Evolutionary conservation across 1,140 invertebrate species (phyloP), one percentile per base, ranked within the genome.

Genomic region (Pachypeltis micranthus): DNA sequence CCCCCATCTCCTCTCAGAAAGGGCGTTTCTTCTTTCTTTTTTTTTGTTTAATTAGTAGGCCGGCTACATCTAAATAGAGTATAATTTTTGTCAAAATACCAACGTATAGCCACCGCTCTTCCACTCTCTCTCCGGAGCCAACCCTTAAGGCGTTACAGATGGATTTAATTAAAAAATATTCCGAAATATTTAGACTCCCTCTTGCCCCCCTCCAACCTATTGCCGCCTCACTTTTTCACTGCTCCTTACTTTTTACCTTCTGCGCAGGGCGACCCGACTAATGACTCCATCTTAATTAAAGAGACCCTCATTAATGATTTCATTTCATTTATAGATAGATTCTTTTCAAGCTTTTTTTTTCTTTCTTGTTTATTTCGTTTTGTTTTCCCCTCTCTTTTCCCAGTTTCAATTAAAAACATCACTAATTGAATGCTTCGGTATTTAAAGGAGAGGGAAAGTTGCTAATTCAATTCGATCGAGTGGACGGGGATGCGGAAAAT

Each of bases 51-150:
- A 62, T 62, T 54, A 62, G 61, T 34, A 62, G 19, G 27, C 44
- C 16, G 39, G 39, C 44, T 54, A 62, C 61, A 54, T 62, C 44
- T 62, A 62, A 62, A 54, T 62, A 62, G 60, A 51, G 61, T 62
- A 54, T 62, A 62, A 62, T 62, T 62, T 62, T 62, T 62, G 61
- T 62, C 61, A 62, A 62, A 62, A 62, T 44, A 61, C 61, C 61
- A 54, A 62, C 31, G 7, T 56, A 56, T 25, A 2, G 19, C 54
- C 3, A 3, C n/a, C n/a, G 44, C 2, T 16, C 25, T 25, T 16
- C 54, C 47, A 23, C 21, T 23, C 47, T 14, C 23, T 23, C 7
- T 39, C 34, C 47, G 19, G 61, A 25, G 26, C 7, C 31, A 39
- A 39, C 61, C 47, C 25, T 60, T 54, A 54, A 47, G 61, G 26